Base-by-base conservation (phyloP, 2,113 vertebrate genomes). In the Rhea pennata region DNA sequence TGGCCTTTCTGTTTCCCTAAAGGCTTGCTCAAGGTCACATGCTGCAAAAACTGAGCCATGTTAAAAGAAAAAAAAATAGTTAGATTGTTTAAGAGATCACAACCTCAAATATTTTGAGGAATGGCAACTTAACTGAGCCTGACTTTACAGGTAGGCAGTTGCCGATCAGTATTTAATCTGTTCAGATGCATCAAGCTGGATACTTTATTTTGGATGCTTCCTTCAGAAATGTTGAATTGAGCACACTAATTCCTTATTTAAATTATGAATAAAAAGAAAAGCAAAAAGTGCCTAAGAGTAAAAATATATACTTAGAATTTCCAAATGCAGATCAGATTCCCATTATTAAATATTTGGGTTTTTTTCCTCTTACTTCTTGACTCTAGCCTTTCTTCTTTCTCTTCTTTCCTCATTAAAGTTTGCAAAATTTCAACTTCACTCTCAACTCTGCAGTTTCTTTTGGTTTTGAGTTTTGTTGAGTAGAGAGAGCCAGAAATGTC, bases 401-500 rank as follows among this genome's bases (percentile, higher is more conserved):
- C 33, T 79, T 78, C 33, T 79, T 88, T 90, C 80, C 59, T 27
- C 59, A 3, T 24, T 51, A n/a, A 29, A 54, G 1, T 76, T 84
- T 88, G 36, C 82, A 10, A 84, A 88, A 42, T 87, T 75, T 9
- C 58, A 71, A 65, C 42, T 88, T 93, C 74, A n/a, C 62, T 40
- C 66, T 36, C 36, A 36, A 36, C 36, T 36, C 6, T 50, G 44
- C 29, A 66, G 61, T 88, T 94, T 90, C 61, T 84, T 74, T 95
- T 93, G 72, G 61, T 93, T 88, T 91, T 67, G 74, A 77, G 29
- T 50, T 94, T 92, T 36, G 64, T 58, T 92, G 46, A 65, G 29
- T 24, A 48, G 42, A 66, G 77, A 85, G 44, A 77, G 58, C 53
- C 88, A 59, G 87, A 95, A 93, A 84, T 84, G 65, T 51, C 91